A percentile compares a stretch with the other conserved stretches of the same genome.
Conservation (phyloP, 2,113 vertebrate species). For the Calyptomena viridis region DNA sequence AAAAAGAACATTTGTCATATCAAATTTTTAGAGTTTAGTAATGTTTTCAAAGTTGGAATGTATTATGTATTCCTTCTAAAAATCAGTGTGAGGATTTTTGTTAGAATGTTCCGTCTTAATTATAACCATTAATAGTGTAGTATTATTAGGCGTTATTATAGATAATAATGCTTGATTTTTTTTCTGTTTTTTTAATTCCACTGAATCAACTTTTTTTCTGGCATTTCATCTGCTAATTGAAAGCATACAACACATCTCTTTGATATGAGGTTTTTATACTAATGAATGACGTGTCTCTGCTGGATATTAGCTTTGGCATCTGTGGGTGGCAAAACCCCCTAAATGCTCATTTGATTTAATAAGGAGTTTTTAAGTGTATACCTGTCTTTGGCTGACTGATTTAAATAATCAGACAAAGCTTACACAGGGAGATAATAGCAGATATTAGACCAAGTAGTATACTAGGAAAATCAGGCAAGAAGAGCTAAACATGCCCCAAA, state of each 20-base stretch:
- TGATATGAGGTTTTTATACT: slow-evolving; percentile 37
- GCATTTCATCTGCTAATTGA: slow-evolving; percentile 42
- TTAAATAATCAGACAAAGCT: slow-evolving; percentile 51
- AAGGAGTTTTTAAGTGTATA: slow-evolving; percentile 47
- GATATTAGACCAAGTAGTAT: neutral
- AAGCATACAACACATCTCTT: slow-evolving; percentile 11
- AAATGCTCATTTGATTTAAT: slow-evolving; percentile 59
- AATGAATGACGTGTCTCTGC: slow-evolving; percentile 56
- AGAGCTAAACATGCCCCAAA: neutral
- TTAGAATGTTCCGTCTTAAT: slow-evolving; percentile 39
- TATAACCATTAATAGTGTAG: neutral
- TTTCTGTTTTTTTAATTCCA: slow-evolving; percentile 33
- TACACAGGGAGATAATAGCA: slow-evolving; percentile 44
- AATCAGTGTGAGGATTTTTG: neutral
- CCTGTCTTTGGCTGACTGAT: slow-evolving; percentile 52
- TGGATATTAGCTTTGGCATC: slow-evolving; percentile 58
- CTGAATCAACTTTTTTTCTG: slow-evolving; percentile 6
- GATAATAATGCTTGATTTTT: slow-evolving; percentile 26
- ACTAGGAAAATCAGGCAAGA: slow-evolving; percentile 4
- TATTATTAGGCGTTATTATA: slow-evolving; percentile 34
- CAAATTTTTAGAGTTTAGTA: neutral
- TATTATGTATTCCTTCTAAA: neutral
- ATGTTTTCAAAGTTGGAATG: neutral
- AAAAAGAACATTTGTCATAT: neutral
- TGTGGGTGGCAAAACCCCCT: slow-evolving; percentile 35